Conservation (phyloP, 1,140 invertebrate genomes). For the Bombus sylvicola region DNA sequence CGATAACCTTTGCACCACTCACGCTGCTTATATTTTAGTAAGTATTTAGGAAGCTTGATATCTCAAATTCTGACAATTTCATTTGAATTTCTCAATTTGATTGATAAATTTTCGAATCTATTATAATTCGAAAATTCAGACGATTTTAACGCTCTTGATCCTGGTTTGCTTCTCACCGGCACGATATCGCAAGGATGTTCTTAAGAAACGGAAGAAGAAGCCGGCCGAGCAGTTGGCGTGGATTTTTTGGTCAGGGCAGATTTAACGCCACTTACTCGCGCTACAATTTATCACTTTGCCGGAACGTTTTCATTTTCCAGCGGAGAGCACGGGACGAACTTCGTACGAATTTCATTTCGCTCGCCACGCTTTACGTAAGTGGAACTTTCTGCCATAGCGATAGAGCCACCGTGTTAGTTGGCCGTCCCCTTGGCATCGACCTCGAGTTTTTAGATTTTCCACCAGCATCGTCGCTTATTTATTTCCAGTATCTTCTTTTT, state of each 20-base stretch:
- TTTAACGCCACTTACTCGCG: slow-evolving; percentile 47
- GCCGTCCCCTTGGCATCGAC: slow-evolving; percentile 26
- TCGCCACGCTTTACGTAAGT: slow-evolving; percentile 24
- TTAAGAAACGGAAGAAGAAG: slow-evolving; percentile 2
- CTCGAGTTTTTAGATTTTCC: slow-evolving; percentile 14
- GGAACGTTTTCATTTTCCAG: slow-evolving; percentile 47
- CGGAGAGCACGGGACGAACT: slow-evolving; percentile 14
- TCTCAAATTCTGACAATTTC: too few species aligned
- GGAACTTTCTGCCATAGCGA: slow-evolving; percentile 40
- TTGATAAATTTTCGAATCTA: neutral
- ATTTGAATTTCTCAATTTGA: too few species aligned
- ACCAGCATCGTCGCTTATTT: slow-evolving; percentile 37
- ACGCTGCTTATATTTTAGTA: too few species aligned
- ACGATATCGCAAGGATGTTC: neutral
- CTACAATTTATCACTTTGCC: slow-evolving; percentile 37
- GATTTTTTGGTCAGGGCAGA: slow-evolving; percentile 49
- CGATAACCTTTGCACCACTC: too few species aligned
- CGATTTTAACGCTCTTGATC: too few species aligned
- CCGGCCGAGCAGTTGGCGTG: neutral
- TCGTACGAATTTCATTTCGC: slow-evolving; percentile 51
- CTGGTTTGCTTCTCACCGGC: neutral
- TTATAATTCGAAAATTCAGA: neutral
- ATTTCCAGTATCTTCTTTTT: neutral
- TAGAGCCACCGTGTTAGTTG: slow-evolving; percentile 8
- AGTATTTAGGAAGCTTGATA: too few species aligned